Conservation (phyloP, 2,888 invertebrate species). For the Tenthredo amoena region DNA sequence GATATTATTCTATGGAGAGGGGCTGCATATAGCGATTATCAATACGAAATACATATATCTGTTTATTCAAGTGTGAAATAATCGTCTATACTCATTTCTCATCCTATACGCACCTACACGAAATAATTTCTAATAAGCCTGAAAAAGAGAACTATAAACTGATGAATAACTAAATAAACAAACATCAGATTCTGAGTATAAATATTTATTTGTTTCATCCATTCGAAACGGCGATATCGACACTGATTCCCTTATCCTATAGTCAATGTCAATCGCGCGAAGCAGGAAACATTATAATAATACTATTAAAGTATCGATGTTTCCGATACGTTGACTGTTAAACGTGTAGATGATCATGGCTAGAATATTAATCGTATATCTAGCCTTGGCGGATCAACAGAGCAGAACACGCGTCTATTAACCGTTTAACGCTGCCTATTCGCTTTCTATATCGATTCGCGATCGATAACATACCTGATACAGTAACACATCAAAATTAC, state of each 20-base stretch:
- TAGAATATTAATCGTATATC: background rate
- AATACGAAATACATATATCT: constrained; percentile 53
- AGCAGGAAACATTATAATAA: constrained; percentile 10
- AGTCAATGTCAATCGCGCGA: background rate
- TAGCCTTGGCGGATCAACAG: background rate
- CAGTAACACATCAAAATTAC: background rate
- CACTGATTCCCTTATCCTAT: background rate
- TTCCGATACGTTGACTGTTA: background rate
- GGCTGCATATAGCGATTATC: constrained; percentile 52
- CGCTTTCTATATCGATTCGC: background rate
- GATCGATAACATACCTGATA: background rate
- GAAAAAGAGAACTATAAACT: background rate
- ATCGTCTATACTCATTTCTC: background rate
- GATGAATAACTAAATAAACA: background rate
- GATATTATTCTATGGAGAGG: constrained; percentile 58
- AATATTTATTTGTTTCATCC: background rate
- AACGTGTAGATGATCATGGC: background rate
- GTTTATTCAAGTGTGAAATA: constrained; percentile 46
- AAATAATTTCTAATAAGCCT: background rate
- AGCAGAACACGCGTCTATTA: background rate
- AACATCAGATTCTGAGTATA: background rate
- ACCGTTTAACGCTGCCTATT: background rate
- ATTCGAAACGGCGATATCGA: background rate
- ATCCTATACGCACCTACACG: background rate
- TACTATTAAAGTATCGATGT: constrained; percentile 32